Conservation (phyloP, 2,888 invertebrate species). For the Heteropelma amictum region DNA sequence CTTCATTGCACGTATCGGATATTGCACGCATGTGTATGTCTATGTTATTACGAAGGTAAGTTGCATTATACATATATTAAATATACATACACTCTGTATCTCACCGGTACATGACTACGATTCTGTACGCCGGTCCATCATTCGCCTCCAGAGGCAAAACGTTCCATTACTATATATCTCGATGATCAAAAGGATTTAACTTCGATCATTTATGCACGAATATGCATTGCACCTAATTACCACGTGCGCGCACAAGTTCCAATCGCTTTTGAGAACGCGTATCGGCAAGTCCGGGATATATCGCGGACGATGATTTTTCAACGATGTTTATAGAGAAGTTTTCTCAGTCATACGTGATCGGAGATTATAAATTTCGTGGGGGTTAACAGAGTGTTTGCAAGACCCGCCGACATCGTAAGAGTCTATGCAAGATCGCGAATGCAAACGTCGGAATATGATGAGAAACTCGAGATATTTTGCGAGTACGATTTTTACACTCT, state of each 20-base stretch:
- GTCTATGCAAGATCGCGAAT: background rate
- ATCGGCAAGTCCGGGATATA: conserved; percentile 3
- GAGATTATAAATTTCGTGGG: conserved; percentile 41
- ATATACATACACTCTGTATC: conserved; percentile 49
- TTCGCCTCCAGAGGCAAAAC: conserved; percentile 34
- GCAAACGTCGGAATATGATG: conserved; percentile 20
- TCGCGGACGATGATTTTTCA: conserved; percentile 37
- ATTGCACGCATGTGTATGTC: too few relatives aligned
- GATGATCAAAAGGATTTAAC: conserved; percentile 1
- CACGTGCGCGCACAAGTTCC: conserved; percentile 27
- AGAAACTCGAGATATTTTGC: conserved; percentile 6
- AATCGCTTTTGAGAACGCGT: conserved; percentile 25
- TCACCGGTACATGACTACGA: conserved; percentile 44
- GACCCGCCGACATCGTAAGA: background rate
- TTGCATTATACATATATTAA: too few relatives aligned
- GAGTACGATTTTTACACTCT: conserved; percentile 3
- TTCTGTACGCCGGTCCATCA: conserved; percentile 46
- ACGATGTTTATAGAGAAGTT: background rate
- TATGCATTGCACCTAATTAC: conserved; percentile 46
- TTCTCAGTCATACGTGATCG: conserved; percentile 39
- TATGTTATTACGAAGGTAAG: too few relatives aligned
- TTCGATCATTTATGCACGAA: conserved; percentile 5
- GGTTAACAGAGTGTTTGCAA: background rate
- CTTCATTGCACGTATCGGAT: too few relatives aligned
- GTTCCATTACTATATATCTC: conserved; percentile 10